Conservation (phyloP, 2,797 vertebrate genomes). For the Peromyscus eremicus region DNA sequence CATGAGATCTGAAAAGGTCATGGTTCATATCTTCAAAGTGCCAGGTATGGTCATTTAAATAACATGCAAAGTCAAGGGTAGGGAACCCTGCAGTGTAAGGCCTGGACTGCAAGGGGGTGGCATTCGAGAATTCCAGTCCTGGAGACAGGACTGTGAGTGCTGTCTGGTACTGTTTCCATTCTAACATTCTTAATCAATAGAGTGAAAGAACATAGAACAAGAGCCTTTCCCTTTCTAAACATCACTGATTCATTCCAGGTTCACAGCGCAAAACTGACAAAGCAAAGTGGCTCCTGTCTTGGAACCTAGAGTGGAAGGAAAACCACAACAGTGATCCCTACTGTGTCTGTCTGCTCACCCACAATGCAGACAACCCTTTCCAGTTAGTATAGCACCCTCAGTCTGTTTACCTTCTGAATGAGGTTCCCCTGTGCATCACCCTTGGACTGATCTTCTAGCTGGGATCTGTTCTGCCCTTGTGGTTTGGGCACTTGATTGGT, state of each 20-base stretch:
- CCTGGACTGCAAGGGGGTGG: background rate
- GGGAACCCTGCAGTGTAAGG: background rate
- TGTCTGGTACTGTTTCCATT: background rate
- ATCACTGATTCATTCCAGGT: background rate
- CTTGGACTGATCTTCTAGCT: background rate
- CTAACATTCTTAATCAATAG: background rate
- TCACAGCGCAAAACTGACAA: background rate
- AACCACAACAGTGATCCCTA: background rate
- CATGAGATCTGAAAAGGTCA: background rate
- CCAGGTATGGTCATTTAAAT: background rate
- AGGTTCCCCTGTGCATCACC: too few relatives aligned
- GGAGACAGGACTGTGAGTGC: background rate
- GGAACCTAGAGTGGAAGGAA: background rate
- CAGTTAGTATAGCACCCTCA: background rate
- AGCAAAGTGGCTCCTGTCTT: background rate
- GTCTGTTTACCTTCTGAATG: background rate
- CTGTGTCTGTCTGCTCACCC: background rate
- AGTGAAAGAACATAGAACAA: background rate
- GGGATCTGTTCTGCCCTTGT: background rate
- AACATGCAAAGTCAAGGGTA: accelerated
- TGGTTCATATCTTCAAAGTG: background rate
- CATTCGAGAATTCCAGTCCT: background rate
- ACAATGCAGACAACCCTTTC: background rate
- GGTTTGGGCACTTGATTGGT: too few relatives aligned
- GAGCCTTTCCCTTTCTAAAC: background rate